Evolutionary conservation across 2,888 invertebrate genomes (phyloP).

Genomic region (Philereme vetulata): DNA sequence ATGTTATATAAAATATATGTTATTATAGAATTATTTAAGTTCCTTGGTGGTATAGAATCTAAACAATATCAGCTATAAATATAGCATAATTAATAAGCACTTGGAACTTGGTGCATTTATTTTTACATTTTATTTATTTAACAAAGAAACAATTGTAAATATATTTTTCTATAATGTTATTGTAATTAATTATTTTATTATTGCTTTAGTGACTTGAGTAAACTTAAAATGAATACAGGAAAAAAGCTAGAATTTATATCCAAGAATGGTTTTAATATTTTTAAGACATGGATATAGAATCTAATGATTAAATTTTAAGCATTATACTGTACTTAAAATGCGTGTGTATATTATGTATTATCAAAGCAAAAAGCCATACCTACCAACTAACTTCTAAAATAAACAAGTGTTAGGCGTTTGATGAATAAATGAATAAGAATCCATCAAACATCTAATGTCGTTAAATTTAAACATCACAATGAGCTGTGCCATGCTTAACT

Average conservation of each 20-base stretch:
- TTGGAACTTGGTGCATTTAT: constrained; percentile 36
- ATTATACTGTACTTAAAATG: constrained; percentile 14
- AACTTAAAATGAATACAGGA: constrained; percentile 30
- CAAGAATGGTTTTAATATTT: constrained; percentile 20
- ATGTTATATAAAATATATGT: constrained; percentile 7
- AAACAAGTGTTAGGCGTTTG: background rate
- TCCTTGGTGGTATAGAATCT: constrained; percentile 20
- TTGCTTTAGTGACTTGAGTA: constrained; percentile 29
- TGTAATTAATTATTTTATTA: constrained; percentile 34
- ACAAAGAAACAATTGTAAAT: constrained; percentile 32
- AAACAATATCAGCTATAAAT: constrained; percentile 27
- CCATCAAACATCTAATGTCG: background rate
- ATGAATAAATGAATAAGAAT: background rate
- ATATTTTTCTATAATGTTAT: constrained; percentile 39
- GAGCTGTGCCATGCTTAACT: constrained; percentile 23
- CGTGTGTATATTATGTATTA: constrained; percentile 6
- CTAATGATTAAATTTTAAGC: constrained; percentile 17
- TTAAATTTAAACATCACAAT: constrained; percentile 19
- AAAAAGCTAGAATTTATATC: constrained; percentile 20
- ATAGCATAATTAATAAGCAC: constrained; percentile 27
- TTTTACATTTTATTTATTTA: constrained; percentile 36
- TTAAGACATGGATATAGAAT: constrained; percentile 18
- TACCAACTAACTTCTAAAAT: background rate
- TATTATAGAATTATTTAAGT: constrained; percentile 3
- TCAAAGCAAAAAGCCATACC: background rate